Conservation (phyloP, 2,797 vertebrate genomes). For the Paguma larvata region DNA sequence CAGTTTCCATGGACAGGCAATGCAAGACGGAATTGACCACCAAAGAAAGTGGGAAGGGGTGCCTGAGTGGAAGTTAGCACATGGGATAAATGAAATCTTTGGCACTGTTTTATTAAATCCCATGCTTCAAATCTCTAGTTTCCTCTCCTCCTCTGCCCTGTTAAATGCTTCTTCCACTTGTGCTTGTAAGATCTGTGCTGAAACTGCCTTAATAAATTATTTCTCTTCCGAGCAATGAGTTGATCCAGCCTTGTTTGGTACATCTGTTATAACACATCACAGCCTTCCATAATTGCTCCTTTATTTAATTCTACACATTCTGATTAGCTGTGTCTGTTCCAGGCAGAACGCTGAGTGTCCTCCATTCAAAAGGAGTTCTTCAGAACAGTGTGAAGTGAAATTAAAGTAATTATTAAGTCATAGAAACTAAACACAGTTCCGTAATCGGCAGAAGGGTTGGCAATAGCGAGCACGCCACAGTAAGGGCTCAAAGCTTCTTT, state of each 20-base stretch:
- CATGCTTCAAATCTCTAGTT: conserved; percentile 20
- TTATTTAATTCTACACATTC: conserved; percentile 83
- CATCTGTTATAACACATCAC: conserved; percentile 81
- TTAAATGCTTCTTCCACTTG: conserved; percentile 63
- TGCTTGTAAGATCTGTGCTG: conserved; percentile 51
- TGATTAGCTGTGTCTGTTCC: conserved; percentile 79
- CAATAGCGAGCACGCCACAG: conserved; percentile 43
- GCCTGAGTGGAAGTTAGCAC: not conserved
- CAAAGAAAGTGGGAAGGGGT: not conserved
- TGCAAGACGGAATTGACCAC: not conserved
- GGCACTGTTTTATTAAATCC: conserved; percentile 27
- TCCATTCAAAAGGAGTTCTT: conserved; percentile 84
- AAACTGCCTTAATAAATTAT: conserved; percentile 65
- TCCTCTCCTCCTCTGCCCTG: not conserved
- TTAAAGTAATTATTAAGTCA: conserved; percentile 84
- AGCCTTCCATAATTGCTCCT: conserved; percentile 83
- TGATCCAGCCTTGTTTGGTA: conserved; percentile 75
- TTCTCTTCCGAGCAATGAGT: conserved; percentile 73
- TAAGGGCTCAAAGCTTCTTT: not conserved
- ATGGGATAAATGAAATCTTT: not conserved
- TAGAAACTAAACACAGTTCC: conserved; percentile 79
- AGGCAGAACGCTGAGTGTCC: conserved; percentile 75
- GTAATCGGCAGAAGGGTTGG: conserved; percentile 69
- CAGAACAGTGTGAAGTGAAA: conserved; percentile 82
- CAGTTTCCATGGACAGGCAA: not conserved